Percentiles rank a stretch among this genome's conserved stretches.
phyloP scores from a whole-genome alignment of 2,797 vertebrate genomes.

The Cuculus canorus region DNA sequence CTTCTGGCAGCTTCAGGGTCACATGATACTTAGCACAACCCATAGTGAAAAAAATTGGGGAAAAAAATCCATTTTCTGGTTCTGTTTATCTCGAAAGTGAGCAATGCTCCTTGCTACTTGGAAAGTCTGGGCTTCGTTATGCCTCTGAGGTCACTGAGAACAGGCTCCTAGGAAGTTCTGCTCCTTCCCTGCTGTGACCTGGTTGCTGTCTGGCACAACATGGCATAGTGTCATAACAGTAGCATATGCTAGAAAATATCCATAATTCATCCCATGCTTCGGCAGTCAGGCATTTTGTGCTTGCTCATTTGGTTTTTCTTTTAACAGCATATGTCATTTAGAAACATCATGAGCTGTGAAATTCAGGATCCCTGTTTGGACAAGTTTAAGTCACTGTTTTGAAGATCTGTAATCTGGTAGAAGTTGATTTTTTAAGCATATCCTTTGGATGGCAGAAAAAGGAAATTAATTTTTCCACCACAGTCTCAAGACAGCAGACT shows the following conservation, averaged over 20 bases:
- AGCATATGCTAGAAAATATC: slow-evolving; percentile 16
- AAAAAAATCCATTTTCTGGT: background rate
- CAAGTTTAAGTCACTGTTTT: background rate
- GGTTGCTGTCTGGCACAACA: slow-evolving; percentile 27
- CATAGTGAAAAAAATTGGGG: background rate
- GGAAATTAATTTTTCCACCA: background rate
- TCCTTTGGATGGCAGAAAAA: background rate
- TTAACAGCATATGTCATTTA: slow-evolving; percentile 24
- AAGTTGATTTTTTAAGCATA: background rate
- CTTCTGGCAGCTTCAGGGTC: background rate
- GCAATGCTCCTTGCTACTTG: background rate
- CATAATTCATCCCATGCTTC: background rate
- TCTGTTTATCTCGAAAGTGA: background rate
- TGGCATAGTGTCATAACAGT: slow-evolving; percentile 16
- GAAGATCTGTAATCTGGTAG: background rate
- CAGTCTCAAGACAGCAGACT: background rate
- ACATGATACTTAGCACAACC: background rate
- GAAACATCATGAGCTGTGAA: slow-evolving; percentile 26
- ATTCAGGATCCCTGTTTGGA: slow-evolving; percentile 19
- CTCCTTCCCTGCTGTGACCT: slow-evolving; percentile 4
- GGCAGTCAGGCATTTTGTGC: slow-evolving; percentile 19
- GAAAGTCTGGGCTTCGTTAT: background rate
- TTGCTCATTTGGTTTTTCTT: slow-evolving; percentile 28
- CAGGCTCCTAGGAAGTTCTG: background rate
- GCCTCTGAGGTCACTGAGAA: background rate